Evolutionary conservation across 2,888 invertebrate genomes (phyloP).

Genomic region (Ectobius pallidus): DNA sequence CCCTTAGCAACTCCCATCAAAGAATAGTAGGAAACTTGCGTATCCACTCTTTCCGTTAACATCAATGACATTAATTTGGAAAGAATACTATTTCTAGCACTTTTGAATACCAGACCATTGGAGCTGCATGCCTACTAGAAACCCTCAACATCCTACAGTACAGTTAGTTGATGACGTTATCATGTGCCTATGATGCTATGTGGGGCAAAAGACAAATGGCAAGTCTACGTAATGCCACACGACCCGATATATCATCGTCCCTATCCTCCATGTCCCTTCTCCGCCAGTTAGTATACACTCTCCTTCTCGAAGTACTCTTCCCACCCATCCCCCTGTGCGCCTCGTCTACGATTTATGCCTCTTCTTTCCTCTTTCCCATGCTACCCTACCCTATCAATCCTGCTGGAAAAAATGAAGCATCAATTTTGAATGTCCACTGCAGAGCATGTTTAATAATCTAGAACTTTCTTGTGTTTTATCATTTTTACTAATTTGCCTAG

Average conservation of each 20-base stretch:
- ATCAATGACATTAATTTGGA: too few relatives aligned
- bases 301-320: neutral
- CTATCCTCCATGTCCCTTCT: neutral
- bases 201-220: constrained; percentile 30
- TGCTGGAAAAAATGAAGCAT: constrained; percentile 22
- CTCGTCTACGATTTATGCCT: constrained; percentile 16
- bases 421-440: constrained; percentile 28
- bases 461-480: too few relatives aligned
- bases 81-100: too few relatives aligned
- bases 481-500: too few relatives aligned
- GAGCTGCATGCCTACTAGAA: neutral
- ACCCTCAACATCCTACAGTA: neutral
- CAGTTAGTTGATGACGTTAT: constrained; percentile 18
- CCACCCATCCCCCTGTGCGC: neutral
- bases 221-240: constrained; percentile 29
- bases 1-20: too few relatives aligned
- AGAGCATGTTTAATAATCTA: neutral
- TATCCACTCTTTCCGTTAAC: too few relatives aligned
- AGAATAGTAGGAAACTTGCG: too few relatives aligned
- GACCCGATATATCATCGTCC: constrained; percentile 27
- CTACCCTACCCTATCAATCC: neutral
- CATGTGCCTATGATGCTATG: constrained; percentile 27
- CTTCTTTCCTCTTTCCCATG: neutral
- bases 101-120: neutral
- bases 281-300: neutral